Base-by-base conservation (phyloP, 1,140 invertebrate genomes). In the Hylaeus volcanicus region DNA sequence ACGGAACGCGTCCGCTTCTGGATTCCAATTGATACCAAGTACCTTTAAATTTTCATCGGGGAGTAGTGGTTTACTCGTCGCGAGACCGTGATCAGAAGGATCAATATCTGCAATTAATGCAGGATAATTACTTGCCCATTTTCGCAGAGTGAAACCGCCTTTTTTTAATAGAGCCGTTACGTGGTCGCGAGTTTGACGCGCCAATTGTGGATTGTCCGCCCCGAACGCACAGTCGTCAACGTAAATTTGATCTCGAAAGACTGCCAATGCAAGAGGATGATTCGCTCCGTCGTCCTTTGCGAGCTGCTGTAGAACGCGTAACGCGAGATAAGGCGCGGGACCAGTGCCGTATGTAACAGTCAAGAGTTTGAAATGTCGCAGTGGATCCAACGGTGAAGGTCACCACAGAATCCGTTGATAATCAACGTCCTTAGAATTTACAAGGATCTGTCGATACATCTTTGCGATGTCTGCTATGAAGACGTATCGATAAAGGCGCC, bases 201-300 rank as follows among this genome's bases (percentile, higher is more conserved):
- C 41, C 39, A 53, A 26, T 26, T 26, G 26, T 37, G 56, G 56
- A 15, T 63, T 8, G 45, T 55, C 14, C 0, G 37, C 61, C 6
- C 60, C 51, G 37, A 39, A 65, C 1, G 78, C 43, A 6, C 39
- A 39, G 5, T 81, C 78, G 12, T 79, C 75, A 0, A 84, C 83
- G 5, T 84, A 80, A 0, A n/a, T 73, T 14, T 64, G 5, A 11
- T n/a, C 3, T 4, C 26, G 56, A 15, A 3, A 14, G 6, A 5
- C 63, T 39, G 71, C 79, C 0, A 81, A 9, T 1, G 83, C 83
- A 8, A 74, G 41, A 3, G 80, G 84, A 5, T 43, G 74, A n/a
- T 80, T 64, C 5, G 37, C 55, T 56, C 12, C 55, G 2, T 58
- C 56, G 12, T 58, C 56, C 14, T 58, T 6, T 1, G 3, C 14